Percentiles rank a stretch among this genome's conserved stretches.
These are phyloP conservation scores for Dromococcyx pavoninus DNA, from an alignment of 2,797 vertebrate species.

Conservation along the genomic window DNA sequence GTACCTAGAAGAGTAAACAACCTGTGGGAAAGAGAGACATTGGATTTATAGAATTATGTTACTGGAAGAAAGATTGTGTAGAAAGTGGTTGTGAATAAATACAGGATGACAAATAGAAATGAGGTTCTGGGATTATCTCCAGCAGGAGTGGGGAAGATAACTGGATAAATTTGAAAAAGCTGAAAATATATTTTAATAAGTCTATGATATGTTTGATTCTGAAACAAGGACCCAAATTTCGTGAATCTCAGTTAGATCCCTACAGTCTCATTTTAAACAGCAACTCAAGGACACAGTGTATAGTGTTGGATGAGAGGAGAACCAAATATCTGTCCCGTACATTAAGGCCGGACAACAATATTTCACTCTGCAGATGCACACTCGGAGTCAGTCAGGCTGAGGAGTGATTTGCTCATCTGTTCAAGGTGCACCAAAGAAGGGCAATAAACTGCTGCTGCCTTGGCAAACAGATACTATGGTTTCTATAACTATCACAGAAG, in stretches of 20 bases:
- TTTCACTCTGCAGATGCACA: background rate
- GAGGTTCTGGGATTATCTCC: background rate
- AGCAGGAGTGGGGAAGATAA: background rate
- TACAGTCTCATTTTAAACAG: background rate
- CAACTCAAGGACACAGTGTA: background rate
- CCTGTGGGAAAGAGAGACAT: background rate
- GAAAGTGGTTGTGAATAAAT: background rate
- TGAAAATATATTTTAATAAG: background rate
- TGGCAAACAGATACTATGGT: background rate
- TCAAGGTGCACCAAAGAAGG: background rate
- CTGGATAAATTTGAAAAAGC: background rate
- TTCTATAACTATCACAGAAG: background rate
- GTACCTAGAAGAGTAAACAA: background rate
- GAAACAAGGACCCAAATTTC: background rate
- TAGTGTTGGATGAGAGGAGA: background rate
- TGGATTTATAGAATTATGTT: background rate
- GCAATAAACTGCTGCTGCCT: background rate
- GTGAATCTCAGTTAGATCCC: background rate
- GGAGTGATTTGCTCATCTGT: accelerated
- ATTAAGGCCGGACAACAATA: background rate
- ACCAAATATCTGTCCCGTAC: background rate
- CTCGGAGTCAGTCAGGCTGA: background rate
- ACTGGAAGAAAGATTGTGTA: background rate
- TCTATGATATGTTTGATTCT: background rate
- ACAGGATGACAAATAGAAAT: background rate